Conservation (phyloP, 2,113 vertebrate genomes). For the Carassius auratus region DNA sequence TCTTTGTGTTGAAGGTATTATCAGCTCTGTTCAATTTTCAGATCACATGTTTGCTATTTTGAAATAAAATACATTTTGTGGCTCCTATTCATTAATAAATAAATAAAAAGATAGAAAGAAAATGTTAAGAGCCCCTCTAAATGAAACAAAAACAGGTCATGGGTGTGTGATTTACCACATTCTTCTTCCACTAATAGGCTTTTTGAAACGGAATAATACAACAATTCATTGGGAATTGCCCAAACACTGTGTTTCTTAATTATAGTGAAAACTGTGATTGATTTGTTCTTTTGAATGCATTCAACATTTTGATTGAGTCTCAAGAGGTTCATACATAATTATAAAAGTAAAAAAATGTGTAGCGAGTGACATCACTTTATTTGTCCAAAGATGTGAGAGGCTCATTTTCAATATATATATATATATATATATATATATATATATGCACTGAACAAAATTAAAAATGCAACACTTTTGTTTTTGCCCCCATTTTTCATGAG, state of each 20-base stretch:
- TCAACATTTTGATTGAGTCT: neutral
- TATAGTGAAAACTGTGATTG: slow-evolving; percentile 26
- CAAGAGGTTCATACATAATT: neutral
- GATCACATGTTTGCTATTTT: neutral
- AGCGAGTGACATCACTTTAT: slow-evolving; percentile 8
- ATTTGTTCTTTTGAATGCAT: slow-evolving; percentile 17
- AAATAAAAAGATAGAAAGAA: neutral
- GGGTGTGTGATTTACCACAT: neutral
- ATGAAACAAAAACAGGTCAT: neutral
- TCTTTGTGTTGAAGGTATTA: slow-evolving; percentile 86
- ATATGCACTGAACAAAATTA: too few species aligned
- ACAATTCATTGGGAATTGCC: neutral
- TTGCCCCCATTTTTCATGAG: too few species aligned
- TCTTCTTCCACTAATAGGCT: neutral
- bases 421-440: neutral
- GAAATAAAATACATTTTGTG: neutral
- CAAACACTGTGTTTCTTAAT: slow-evolving; percentile 14
- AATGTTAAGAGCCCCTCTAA: neutral
- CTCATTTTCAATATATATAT: neutral
- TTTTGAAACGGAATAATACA: slow-evolving; percentile 26
- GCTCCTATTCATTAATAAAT: too few species aligned
- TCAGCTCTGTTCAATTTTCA: neutral
- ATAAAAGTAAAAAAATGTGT: neutral
- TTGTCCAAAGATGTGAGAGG: slow-evolving; percentile 15
- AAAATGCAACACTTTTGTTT: too few species aligned